Evolutionary conservation across 2,888 invertebrate genomes (phyloP).

Genomic region (Drosophila merina): DNA sequence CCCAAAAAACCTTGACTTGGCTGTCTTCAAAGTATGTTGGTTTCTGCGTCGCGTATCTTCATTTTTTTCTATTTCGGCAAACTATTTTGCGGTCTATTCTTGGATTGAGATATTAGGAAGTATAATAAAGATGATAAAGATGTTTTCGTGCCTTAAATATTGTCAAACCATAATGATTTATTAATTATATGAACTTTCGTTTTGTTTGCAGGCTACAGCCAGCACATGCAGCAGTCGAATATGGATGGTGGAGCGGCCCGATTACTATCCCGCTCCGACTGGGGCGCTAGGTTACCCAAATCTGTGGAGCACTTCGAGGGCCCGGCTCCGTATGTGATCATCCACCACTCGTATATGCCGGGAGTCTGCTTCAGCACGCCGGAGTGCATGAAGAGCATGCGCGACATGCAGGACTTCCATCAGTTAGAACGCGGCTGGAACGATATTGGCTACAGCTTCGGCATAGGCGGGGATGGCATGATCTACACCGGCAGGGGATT

Average conservation of each 20-base stretch:
- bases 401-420: slow-evolving; percentile 88
- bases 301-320: slow-evolving; percentile 84
- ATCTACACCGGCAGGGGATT: slow-evolving; percentile 90
- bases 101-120: neutral
- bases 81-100: neutral
- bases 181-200: neutral
- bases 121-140: neutral
- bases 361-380: slow-evolving; percentile 86
- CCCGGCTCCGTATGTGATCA: slow-evolving; percentile 88
- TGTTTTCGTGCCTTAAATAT: too few relatives aligned
- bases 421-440: slow-evolving; percentile 87
- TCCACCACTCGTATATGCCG: slow-evolving; percentile 89
- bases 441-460: slow-evolving; percentile 90
- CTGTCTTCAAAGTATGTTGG: slow-evolving; percentile 16
- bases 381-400: slow-evolving; percentile 86
- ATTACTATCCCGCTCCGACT: slow-evolving; percentile 85
- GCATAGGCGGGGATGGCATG: slow-evolving; percentile 89
- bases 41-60: slow-evolving; percentile 4
- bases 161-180: too few relatives aligned
- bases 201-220: slow-evolving; percentile 68
- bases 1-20: slow-evolving; percentile 5
- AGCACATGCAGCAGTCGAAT: slow-evolving; percentile 63
- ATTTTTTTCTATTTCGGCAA: neutral
- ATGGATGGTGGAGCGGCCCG: slow-evolving; percentile 49
- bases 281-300: slow-evolving; percentile 86